Percentiles rank a stretch among this genome's conserved stretches.
These are phyloP conservation scores for Ecdyonurus torrentis DNA, from an alignment of 2,888 invertebrate genomes.

Conservation along the genomic window DNA sequence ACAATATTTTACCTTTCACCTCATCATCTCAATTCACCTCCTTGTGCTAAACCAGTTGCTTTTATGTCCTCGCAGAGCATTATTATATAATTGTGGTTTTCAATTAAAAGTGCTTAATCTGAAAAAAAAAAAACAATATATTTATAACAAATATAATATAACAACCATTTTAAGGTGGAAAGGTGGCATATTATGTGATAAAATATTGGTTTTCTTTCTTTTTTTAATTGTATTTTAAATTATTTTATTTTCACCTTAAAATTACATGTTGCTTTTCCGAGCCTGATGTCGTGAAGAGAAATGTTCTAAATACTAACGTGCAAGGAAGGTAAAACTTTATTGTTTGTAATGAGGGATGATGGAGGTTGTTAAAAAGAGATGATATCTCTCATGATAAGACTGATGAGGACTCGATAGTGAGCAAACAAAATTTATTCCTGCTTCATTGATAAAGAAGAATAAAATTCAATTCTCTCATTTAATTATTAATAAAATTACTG, in stretches of 20 bases:
- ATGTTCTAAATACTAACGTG: neutral
- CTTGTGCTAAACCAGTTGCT: neutral
- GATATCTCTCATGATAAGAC: constrained; percentile 1
- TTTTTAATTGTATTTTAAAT: neutral
- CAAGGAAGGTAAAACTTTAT: neutral
- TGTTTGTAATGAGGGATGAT: neutral
- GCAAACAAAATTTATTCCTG: neutral
- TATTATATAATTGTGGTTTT: neutral
- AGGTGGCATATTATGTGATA: too few species aligned
- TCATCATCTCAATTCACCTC: neutral
- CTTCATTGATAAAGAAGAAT: too few species aligned
- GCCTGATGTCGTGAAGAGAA: neutral
- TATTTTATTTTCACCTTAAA: too few species aligned
- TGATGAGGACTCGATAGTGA: neutral
- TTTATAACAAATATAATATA: too few species aligned
- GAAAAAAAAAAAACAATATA: too few species aligned
- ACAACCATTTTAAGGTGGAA: too few species aligned
- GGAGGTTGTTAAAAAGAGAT: neutral
- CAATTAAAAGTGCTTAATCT: neutral
- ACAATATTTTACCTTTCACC: neutral
- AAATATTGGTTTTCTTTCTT: too few species aligned
- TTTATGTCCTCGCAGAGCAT: neutral
- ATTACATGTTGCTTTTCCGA: neutral
- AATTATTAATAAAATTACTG: too few species aligned
- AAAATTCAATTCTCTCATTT: too few species aligned